These are phyloP conservation scores for Fistularia commersonii DNA, from an alignment of 2,797 vertebrate species.

Conservation along the genomic window DNA sequence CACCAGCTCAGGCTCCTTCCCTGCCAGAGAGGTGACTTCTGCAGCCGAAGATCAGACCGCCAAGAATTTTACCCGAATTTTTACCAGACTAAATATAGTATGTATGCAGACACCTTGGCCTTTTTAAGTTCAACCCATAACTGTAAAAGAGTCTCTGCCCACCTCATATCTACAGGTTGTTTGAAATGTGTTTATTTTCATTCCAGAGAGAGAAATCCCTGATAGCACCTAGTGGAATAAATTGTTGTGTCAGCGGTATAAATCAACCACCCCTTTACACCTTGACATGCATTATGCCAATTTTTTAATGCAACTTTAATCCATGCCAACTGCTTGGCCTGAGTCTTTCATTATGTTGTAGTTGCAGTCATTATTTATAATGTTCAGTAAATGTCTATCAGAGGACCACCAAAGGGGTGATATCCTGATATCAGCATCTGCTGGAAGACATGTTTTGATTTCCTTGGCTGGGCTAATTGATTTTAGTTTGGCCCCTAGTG, in stretches of 20 bases:
- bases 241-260: slow-evolving; percentile 49
- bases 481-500: neutral
- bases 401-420: slow-evolving; percentile 50
- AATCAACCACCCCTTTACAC: slow-evolving; percentile 48
- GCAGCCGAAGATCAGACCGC: too few relatives aligned
- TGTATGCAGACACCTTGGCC: neutral
- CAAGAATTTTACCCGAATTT: too few relatives aligned
- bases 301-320: slow-evolving; percentile 59
- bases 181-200: slow-evolving; percentile 13
- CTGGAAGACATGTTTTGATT: slow-evolving; percentile 4
- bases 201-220: slow-evolving; percentile 30
- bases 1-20: too few relatives aligned
- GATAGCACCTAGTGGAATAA: slow-evolving; percentile 41
- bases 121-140: neutral
- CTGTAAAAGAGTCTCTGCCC: too few relatives aligned
- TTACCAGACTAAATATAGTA: too few relatives aligned
- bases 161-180: slow-evolving; percentile 2
- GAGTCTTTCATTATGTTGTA: slow-evolving; percentile 54
- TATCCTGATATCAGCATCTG: slow-evolving; percentile 22
- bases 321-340: slow-evolving; percentile 34
- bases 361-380: slow-evolving; percentile 54
- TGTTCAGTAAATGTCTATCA: slow-evolving; percentile 49
- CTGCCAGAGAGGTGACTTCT: too few relatives aligned
- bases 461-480: neutral
- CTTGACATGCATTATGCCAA: slow-evolving; percentile 45